Conservation (phyloP, 2,797 vertebrate species). For the Merluccius polli region DNA sequence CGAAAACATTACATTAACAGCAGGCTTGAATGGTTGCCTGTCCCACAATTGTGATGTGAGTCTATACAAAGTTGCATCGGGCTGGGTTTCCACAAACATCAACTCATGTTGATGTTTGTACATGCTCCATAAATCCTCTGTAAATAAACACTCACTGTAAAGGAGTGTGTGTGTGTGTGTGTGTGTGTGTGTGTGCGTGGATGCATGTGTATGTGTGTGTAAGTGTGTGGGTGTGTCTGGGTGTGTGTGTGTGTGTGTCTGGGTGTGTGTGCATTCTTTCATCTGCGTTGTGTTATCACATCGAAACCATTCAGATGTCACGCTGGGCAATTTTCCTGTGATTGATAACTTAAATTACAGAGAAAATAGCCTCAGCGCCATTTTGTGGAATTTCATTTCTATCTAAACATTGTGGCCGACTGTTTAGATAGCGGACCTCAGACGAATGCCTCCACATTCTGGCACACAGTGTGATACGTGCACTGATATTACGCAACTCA, state of each 20-base stretch:
- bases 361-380: not conserved
- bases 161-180: not conserved
- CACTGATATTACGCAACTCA: not conserved
- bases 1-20: too few species aligned
- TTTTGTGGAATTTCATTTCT: not conserved
- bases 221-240: not conserved
- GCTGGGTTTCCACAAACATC: not conserved
- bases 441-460: not conserved
- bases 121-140: too few species aligned
- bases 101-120: too few species aligned
- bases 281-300: not conserved
- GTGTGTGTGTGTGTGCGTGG: not conserved
- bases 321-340: not conserved
- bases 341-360: not conserved
- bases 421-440: not conserved
- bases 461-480: not conserved
- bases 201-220: slow-evolving; percentile 1
- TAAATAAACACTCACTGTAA: not conserved
- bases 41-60: not conserved
- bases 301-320: not conserved
- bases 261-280: not conserved
- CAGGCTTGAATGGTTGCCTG: too few species aligned
- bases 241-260: not conserved
- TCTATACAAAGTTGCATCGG: too few species aligned
- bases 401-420: not conserved